These are phyloP conservation scores for Orchesella cincta DNA, from an alignment of 1,140 invertebrate genomes.

Conservation along the genomic window DNA sequence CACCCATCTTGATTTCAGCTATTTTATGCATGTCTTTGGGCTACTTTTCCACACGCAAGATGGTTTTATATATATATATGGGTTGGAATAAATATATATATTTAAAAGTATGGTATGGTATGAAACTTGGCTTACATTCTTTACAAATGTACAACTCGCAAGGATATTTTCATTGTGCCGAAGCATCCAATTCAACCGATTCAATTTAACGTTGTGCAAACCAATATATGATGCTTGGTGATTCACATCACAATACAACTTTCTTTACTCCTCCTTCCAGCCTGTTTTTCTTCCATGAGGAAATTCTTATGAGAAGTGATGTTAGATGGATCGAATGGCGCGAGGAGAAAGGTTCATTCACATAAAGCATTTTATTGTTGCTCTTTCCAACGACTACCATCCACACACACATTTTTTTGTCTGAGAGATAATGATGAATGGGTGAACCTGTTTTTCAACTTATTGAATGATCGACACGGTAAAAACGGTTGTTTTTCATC, in stretches of 20 bases:
- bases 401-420: too few species aligned
- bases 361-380: neutral
- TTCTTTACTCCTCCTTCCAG: neutral
- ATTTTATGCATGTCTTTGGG: neutral
- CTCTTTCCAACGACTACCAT: too few species aligned
- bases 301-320: neutral
- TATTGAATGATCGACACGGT: neutral
- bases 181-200: neutral
- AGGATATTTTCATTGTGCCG: neutral
- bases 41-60: neutral
- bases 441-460: neutral
- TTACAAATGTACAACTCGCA: neutral
- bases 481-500: neutral
- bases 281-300: neutral
- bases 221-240: neutral
- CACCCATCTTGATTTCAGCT: neutral
- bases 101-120: neutral
- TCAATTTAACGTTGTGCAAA: neutral
- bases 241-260: neutral
- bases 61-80: neutral
- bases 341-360: neutral
- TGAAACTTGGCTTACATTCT: neutral
- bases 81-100: neutral
- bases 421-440: conserved; percentile 10
- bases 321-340: neutral